phyloP scores from a whole-genome alignment of 2,113 vertebrate species.

The Vombatus ursinus region DNA sequence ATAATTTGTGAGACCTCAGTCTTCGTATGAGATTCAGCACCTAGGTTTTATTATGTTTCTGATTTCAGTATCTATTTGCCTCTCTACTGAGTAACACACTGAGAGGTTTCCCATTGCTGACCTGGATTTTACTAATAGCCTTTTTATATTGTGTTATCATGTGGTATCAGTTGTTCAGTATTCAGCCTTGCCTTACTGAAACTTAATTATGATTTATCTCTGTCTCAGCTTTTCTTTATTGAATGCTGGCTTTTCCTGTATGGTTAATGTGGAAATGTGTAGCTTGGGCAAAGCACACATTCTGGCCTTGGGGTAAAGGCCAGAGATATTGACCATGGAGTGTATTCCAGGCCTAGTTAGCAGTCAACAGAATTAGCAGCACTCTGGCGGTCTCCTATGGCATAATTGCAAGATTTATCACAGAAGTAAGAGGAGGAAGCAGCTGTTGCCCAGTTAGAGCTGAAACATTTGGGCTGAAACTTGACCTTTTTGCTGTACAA shows the following conservation, averaged over 20 bases:
- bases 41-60: conserved; percentile 53
- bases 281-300: conserved; percentile 46
- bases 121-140: conserved; percentile 69
- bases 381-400: neutral
- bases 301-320: conserved; percentile 61
- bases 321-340: conserved; percentile 27
- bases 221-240: conserved; percentile 78
- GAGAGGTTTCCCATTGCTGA: conserved; percentile 55
- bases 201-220: conserved; percentile 79
- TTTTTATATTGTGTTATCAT: conserved; percentile 74
- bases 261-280: conserved; percentile 79
- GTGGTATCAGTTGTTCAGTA: conserved; percentile 70
- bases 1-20: neutral
- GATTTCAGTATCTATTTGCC: conserved; percentile 58
- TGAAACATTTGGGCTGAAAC: conserved; percentile 39
- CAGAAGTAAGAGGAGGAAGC: neutral
- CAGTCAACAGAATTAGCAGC: neutral
- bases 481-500: neutral
- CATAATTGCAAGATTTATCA: conserved; percentile 29
- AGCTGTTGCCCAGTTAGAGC: neutral
- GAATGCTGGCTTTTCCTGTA: conserved; percentile 73
- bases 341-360: accelerated
- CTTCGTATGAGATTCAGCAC: neutral
- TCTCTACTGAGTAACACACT: conserved; percentile 52
- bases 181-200: conserved; percentile 75